Percentiles rank a stretch among this genome's conserved stretches.
Evolutionary conservation across 2,888 invertebrate genomes (phyloP).

Genomic region (Cheilosia vulpina): DNA sequence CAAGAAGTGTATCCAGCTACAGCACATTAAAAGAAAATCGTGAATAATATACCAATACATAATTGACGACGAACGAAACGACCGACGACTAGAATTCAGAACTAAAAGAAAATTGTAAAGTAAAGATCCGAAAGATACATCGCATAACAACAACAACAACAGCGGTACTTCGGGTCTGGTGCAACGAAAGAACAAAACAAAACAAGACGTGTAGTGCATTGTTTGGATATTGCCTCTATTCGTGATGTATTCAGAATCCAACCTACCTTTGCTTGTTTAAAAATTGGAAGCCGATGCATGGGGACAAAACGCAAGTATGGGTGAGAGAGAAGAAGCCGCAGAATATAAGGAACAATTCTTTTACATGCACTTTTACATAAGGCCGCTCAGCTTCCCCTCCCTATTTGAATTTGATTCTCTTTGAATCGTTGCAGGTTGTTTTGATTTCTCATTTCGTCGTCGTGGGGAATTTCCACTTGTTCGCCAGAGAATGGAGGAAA

Average conservation of each 20-base stretch:
- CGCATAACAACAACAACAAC: constrained; percentile 42
- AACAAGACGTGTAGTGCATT: constrained; percentile 71
- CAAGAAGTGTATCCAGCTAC: not conserved
- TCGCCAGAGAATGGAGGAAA: constrained; percentile 16
- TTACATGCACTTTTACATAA: constrained; percentile 6
- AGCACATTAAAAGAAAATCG: constrained; percentile 19
- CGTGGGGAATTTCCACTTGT: constrained; percentile 61
- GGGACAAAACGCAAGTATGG: constrained; percentile 13
- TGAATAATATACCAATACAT: constrained; percentile 10
- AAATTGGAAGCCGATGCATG: not conserved
- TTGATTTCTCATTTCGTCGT: constrained; percentile 52
- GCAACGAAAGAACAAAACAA: constrained; percentile 52
- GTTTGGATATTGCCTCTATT: constrained; percentile 67
- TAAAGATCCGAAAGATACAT: constrained; percentile 62
- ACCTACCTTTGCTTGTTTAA: constrained; percentile 46
- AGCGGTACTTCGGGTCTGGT: constrained; percentile 25
- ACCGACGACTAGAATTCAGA: not conserved
- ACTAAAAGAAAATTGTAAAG: constrained; percentile 36
- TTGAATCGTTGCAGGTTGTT: constrained; percentile 64
- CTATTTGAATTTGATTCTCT: constrained; percentile 53
- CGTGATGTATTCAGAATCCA: constrained; percentile 45
- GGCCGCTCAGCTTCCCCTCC: constrained; percentile 58
- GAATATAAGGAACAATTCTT: constrained; percentile 69
- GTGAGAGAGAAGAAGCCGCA: constrained; percentile 73
- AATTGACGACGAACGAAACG: not conserved